Evolutionary conservation across 2,888 invertebrate genomes (phyloP).

Genomic region (Hirudinaria manillensis): DNA sequence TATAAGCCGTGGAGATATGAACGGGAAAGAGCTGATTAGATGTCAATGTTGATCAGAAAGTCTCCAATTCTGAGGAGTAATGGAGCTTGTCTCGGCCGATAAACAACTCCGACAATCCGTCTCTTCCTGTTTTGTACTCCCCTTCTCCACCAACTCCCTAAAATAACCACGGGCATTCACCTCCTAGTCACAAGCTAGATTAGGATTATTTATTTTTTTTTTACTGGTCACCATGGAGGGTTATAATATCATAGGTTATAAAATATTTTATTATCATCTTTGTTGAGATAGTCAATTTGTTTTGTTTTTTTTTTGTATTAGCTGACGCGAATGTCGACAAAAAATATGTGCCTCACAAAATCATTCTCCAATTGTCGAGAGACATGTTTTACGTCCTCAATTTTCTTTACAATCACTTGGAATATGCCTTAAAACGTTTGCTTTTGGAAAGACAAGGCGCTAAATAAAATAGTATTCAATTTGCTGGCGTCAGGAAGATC

Average conservation of each 20-base stretch:
- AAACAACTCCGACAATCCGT: neutral
- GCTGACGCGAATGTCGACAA: too few relatives aligned
- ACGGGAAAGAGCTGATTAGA: conserved; percentile 11
- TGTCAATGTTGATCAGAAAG: conserved; percentile 10
- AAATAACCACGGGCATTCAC: too few relatives aligned
- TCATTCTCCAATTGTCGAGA: neutral
- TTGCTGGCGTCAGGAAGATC: conserved; percentile 3
- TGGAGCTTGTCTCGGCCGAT: conserved; percentile 13
- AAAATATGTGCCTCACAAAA: neutral
- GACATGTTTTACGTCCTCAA: too few relatives aligned
- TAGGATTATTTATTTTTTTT: too few relatives aligned
- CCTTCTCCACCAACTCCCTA: neutral
- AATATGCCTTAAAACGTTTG: neutral
- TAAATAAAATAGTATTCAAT: neutral
- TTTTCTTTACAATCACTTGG: neutral
- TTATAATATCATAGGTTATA: too few relatives aligned
- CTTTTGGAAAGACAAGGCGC: neutral
- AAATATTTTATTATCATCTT: too few relatives aligned
- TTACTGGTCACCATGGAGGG: too few relatives aligned
- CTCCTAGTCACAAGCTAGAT: too few relatives aligned
- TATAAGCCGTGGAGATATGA: neutral
- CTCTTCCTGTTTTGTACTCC: neutral
- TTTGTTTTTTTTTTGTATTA: too few relatives aligned
- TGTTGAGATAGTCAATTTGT: too few relatives aligned
- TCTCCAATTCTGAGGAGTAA: neutral